phyloP scores from a whole-genome alignment of 2,888 invertebrate species.

The Temnothorax rugatulus region DNA sequence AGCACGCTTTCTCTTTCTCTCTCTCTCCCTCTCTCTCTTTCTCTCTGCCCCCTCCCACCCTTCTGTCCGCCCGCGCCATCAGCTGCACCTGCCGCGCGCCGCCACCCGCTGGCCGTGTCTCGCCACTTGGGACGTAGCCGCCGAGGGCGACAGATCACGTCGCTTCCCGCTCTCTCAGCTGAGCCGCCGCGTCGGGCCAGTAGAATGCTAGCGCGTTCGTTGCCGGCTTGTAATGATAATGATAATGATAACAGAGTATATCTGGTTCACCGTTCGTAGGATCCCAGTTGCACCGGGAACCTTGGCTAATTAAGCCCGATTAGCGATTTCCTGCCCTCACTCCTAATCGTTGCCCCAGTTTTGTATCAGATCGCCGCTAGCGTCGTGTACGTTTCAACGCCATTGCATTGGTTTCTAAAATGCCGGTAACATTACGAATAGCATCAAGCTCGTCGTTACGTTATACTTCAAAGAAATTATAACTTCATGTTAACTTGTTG shows the following conservation, averaged over 20 bases:
- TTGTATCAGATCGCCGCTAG: background rate
- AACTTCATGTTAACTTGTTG: background rate
- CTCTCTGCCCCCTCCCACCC: background rate
- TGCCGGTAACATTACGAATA: background rate
- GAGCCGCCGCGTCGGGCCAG: background rate
- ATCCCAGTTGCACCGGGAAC: constrained; percentile 27
- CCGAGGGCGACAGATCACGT: constrained; percentile 53
- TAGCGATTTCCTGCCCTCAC: constrained; percentile 50
- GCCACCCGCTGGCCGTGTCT: constrained; percentile 49
- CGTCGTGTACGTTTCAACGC: background rate
- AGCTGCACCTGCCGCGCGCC: constrained; percentile 53
- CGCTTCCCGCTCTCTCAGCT: constrained; percentile 27
- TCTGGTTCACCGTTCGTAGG: constrained; percentile 29
- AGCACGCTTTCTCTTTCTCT: constrained; percentile 41
- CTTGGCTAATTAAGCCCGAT: constrained; percentile 44
- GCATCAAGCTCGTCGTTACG: too few relatives aligned
- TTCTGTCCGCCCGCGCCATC: constrained; percentile 36
- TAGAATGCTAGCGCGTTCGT: background rate
- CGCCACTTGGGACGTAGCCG: constrained; percentile 65
- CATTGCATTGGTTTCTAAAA: background rate
- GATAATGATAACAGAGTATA: constrained; percentile 37
- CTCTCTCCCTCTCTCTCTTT: background rate
- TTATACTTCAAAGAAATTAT: background rate
- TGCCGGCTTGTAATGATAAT: background rate
- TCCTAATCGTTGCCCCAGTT: constrained; percentile 37